Evolutionary conservation across 2,888 invertebrate species (phyloP).

Genomic region (Xylocampa areola): DNA sequence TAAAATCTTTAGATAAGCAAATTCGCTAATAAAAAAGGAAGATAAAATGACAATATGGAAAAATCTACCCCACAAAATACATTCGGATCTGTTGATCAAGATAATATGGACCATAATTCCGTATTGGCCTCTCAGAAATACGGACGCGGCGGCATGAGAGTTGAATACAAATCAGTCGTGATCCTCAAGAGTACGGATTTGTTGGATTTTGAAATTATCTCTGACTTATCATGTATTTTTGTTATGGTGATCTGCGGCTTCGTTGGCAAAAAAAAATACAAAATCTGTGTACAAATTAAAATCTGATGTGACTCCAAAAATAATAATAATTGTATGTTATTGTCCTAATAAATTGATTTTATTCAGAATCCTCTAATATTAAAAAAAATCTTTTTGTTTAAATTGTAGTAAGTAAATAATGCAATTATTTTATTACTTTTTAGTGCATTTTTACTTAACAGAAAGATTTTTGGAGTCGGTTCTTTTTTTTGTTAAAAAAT

Average conservation of each 20-base stretch:
- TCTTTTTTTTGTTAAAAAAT: too few relatives aligned
- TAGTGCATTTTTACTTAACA: too few relatives aligned
- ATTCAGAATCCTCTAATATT: too few relatives aligned
- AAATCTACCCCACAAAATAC: background rate
- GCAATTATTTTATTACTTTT: too few relatives aligned
- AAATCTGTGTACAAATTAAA: background rate
- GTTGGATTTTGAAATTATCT: slow-evolving; percentile 61
- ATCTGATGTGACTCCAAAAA: too few relatives aligned
- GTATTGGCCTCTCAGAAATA: slow-evolving; percentile 67
- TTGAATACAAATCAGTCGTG: slow-evolving; percentile 78
- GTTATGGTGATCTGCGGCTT: slow-evolving; percentile 2
- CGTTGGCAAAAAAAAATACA: background rate
- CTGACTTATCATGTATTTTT: slow-evolving; percentile 40
- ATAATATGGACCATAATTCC: slow-evolving; percentile 23
- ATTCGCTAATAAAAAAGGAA: background rate
- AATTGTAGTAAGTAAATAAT: too few relatives aligned
- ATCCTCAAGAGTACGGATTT: slow-evolving; percentile 65
- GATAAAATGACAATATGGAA: background rate
- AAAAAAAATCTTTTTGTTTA: too few relatives aligned
- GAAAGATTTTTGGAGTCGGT: too few relatives aligned
- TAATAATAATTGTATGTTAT: too few relatives aligned
- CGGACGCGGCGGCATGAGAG: slow-evolving; percentile 61
- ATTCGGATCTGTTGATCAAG: slow-evolving; percentile 30
- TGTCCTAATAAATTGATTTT: too few relatives aligned
- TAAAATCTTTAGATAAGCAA: background rate